A percentile compares a stretch with the other conserved stretches of the same genome.
These are phyloP conservation scores for Chondrosia reniformis DNA, from an alignment of 37 sponge, comb jelly and placozoan species.

Conservation along the genomic window DNA sequence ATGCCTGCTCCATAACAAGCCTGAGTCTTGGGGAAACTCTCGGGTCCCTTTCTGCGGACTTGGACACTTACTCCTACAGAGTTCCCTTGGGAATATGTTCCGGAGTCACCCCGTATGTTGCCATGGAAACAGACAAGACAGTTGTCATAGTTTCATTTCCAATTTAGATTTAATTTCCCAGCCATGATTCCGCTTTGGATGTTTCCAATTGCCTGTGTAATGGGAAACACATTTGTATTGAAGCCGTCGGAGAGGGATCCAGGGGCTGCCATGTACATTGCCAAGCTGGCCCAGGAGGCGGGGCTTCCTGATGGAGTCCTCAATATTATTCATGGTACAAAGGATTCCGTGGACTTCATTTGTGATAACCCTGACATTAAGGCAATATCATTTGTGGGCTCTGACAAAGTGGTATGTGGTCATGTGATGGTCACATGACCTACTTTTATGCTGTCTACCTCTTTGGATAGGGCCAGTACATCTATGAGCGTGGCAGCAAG, in stretches of 20 bases:
- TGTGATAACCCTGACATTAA: constrained; percentile 86
- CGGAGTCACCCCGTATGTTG: constrained; percentile 78
- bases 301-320: constrained; percentile 94
- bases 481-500: constrained; percentile 87
- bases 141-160: background rate
- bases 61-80: constrained; percentile 95
- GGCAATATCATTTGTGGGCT: constrained; percentile 97
- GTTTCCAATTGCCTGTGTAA: constrained; percentile 95
- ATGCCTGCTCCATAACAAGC: constrained; percentile 86
- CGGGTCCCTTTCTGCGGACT: constrained; percentile 81
- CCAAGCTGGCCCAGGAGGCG: constrained; percentile 86
- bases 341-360: constrained; percentile 76
- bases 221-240: constrained; percentile 93
- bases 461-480: constrained; percentile 69
- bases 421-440: background rate
- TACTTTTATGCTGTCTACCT: background rate
- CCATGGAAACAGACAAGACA: background rate
- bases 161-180: constrained; percentile 86
- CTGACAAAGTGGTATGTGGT: constrained; percentile 64
- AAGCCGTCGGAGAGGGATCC: constrained; percentile 98
- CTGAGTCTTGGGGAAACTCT: constrained; percentile 95
- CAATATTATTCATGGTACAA: constrained; percentile 94
- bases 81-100: constrained; percentile 96
- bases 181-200: constrained; percentile 99
- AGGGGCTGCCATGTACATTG: constrained; percentile 81